phyloP scores from a whole-genome alignment of 2,113 vertebrate species.

The Archilochus colubris region DNA sequence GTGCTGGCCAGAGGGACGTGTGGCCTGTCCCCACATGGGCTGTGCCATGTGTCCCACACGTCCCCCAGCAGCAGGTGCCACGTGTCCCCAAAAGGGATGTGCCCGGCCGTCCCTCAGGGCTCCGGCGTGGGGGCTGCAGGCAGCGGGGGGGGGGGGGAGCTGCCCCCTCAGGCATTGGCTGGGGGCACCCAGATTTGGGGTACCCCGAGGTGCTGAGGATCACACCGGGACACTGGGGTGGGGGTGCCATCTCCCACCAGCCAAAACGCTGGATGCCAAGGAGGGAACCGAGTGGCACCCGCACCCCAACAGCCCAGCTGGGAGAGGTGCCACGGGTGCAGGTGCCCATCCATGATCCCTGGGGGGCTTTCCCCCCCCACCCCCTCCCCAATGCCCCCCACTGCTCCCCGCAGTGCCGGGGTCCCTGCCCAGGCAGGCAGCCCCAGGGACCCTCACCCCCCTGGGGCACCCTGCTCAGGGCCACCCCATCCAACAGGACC shows the following conservation, averaged over 20 bases:
- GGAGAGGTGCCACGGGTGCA: not conserved
- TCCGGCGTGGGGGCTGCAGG: rapidly evolving
- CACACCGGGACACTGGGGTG: rapidly evolving
- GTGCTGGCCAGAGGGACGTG: rapidly evolving
- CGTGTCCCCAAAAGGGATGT: not conserved
- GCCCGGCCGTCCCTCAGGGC: not conserved
- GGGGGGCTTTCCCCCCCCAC: no score
- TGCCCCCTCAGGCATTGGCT: not conserved
- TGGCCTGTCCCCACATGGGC: not conserved
- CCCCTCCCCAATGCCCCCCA: not conserved
- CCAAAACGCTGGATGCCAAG: not conserved
- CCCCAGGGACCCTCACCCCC: not conserved
- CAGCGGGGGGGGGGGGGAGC: rapidly evolving
- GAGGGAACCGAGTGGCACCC: not conserved
- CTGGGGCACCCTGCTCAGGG: not conserved
- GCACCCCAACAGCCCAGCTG: not conserved
- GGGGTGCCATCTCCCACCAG: rapidly evolving
- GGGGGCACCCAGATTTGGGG: not conserved
- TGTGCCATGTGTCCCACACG: not conserved
- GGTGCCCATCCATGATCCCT: no score
- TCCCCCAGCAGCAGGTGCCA: not conserved
- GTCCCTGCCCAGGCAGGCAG: not conserved
- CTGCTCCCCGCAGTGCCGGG: not conserved
- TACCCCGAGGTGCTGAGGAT: not conserved
- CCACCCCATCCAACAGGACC: not conserved